phyloP scores from a whole-genome alignment of 1,140 invertebrate genomes.

The Caenorhabditis briggsae region DNA sequence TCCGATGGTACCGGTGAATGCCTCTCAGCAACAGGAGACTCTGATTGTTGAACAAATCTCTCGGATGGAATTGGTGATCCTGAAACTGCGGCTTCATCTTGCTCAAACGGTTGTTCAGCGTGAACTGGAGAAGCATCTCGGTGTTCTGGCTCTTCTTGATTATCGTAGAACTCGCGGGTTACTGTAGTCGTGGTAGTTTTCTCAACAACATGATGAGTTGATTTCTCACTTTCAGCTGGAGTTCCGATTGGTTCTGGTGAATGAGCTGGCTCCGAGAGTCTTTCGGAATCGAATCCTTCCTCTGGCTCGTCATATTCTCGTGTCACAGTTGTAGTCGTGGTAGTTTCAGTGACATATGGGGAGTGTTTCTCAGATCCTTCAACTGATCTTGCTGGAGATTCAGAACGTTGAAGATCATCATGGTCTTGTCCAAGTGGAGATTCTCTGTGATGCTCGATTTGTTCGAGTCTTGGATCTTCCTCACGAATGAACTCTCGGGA shows the following conservation, averaged over 20 bases:
- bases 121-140: neutral
- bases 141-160: neutral
- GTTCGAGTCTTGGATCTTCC: constrained; percentile 11
- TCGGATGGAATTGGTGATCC: too few relatives aligned
- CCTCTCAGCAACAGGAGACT: neutral
- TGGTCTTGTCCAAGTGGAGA: neutral
- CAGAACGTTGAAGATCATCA: neutral
- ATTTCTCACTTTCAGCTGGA: constrained; percentile 15
- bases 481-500: neutral
- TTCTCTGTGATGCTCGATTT: constrained; percentile 5
- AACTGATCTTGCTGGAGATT: neutral
- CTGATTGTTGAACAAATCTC: neutral
- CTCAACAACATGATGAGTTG: constrained; percentile 1
- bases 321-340: constrained; percentile 45
- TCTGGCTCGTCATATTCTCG: constrained; percentile 5
- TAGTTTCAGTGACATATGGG: constrained; percentile 31
- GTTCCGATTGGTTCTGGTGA: constrained; percentile 5
- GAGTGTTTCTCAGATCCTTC: constrained; percentile 1
- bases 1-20: constrained; percentile 23
- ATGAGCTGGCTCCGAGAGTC: neutral
- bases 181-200: constrained; percentile 50
- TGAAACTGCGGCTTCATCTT: neutral
- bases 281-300: neutral
- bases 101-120: neutral
- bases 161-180: constrained; percentile 37